Percentiles rank a stretch among this genome's conserved stretches.
Conservation (phyloP, 2,797 vertebrate species). For the Octomys mimax region DNA sequence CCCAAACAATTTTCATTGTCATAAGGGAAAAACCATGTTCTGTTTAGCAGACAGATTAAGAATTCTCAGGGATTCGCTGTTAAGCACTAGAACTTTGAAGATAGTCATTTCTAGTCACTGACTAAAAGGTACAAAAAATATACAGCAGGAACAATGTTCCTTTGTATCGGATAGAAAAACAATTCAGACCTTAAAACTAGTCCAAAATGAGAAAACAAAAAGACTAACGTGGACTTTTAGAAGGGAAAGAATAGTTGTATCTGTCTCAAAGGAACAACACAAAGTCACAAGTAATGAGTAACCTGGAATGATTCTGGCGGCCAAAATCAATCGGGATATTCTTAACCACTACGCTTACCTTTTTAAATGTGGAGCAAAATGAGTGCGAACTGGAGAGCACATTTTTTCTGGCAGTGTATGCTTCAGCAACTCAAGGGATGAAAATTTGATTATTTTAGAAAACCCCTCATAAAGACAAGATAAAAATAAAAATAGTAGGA, state of each 20-base stretch:
- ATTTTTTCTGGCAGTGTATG: slow-evolving; percentile 69
- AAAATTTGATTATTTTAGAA: background rate
- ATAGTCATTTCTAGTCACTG: background rate
- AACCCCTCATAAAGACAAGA: background rate
- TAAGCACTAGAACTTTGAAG: background rate
- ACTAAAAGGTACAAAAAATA: background rate
- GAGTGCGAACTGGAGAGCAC: background rate
- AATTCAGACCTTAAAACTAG: background rate
- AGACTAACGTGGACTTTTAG: background rate
- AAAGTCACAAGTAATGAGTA: background rate
- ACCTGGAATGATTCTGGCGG: background rate
- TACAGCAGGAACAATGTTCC: background rate
- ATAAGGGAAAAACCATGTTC: background rate
- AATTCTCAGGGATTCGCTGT: background rate
- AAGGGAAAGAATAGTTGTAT: background rate
- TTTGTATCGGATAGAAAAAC: background rate
- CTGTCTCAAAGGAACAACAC: background rate
- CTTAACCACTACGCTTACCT: background rate
- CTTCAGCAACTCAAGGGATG: slow-evolving; percentile 68
- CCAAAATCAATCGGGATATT: background rate
- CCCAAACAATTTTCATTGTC: background rate
- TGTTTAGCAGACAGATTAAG: background rate
- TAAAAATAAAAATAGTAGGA: background rate
- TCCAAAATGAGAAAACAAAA: background rate
- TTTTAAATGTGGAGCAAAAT: background rate